These are phyloP conservation scores for Chironomus tepperi DNA, from an alignment of 1,140 invertebrate genomes.

Conservation along the genomic window DNA sequence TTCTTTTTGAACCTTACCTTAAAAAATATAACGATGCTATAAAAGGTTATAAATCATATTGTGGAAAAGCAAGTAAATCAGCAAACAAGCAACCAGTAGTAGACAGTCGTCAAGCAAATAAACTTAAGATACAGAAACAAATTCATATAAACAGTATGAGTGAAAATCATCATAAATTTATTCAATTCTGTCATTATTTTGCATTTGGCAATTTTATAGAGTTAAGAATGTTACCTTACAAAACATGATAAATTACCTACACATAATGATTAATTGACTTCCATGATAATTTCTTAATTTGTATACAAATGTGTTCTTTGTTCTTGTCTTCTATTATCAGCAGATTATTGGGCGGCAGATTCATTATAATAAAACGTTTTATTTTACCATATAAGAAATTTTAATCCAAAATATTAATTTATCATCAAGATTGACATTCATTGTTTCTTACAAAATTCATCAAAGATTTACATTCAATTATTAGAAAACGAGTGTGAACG, in stretches of 20 bases:
- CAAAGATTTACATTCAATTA: no score
- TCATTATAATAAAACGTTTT: no score
- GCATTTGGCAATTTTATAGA: neutral
- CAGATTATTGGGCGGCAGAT: no score
- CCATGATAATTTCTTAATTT: constrained; percentile 16
- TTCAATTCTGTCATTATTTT: neutral
- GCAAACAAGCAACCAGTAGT: neutral
- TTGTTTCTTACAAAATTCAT: no score
- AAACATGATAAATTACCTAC: neutral
- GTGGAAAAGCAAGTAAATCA: neutral
- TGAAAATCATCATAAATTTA: constrained; percentile 18
- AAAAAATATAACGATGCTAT: constrained; percentile 3
- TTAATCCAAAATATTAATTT: no score
- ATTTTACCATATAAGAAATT: no score
- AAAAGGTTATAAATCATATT: constrained; percentile 12
- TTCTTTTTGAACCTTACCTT: neutral
- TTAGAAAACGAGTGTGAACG: no score
- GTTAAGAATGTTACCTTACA: neutral
- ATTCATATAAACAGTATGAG: neutral
- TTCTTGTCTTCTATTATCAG: no score
- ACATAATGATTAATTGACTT: neutral
- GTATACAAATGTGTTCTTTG: neutral
- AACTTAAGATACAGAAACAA: neutral
- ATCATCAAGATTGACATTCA: no score
- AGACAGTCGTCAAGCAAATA: neutral